A percentile compares a stretch with the other conserved stretches of the same genome.
Evolutionary conservation across 2,797 vertebrate species (phyloP).

Genomic region (Rachycentron canadum): DNA sequence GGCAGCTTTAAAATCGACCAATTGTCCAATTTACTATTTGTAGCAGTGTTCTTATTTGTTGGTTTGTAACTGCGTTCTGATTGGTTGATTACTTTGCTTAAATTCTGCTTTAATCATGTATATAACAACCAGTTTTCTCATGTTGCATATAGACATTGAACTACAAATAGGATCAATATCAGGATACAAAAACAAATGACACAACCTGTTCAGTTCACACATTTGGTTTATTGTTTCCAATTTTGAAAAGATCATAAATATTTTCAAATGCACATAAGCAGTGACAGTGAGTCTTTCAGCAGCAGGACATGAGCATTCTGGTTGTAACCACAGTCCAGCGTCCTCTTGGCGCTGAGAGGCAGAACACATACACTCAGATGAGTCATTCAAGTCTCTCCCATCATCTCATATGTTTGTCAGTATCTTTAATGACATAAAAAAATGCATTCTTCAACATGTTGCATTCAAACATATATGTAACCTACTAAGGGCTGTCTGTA

Average conservation of each 20-base stretch:
- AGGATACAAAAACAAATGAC: slow-evolving; percentile 19
- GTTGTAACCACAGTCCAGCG: slow-evolving; percentile 38
- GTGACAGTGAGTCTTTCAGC: slow-evolving; percentile 67
- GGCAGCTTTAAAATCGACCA: no score
- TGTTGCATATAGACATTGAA: neutral
- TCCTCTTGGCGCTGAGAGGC: slow-evolving; percentile 45
- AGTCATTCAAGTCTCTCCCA: slow-evolving; percentile 58
- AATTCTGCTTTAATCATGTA: neutral
- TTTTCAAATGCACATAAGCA: slow-evolving; percentile 78
- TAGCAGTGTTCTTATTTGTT: no score
- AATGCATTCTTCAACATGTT: slow-evolving; percentile 62
- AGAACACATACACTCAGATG: slow-evolving; percentile 46
- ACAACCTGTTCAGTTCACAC: slow-evolving; percentile 66
- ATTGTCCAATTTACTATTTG: no score
- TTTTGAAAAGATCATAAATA: slow-evolving; percentile 78
- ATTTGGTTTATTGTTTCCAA: slow-evolving; percentile 83
- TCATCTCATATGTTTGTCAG: slow-evolving; percentile 32
- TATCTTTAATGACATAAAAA: slow-evolving; percentile 56
- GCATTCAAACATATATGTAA: slow-evolving; percentile 56
- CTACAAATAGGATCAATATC: neutral
- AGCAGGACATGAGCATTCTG: slow-evolving; percentile 57
- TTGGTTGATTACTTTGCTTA: no score
- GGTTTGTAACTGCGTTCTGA: no score
- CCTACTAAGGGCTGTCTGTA: slow-evolving; percentile 36
- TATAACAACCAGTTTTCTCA: neutral